These are phyloP conservation scores for Eidolon helvum DNA, from an alignment of 2,113 vertebrate species.

Conservation along the genomic window DNA sequence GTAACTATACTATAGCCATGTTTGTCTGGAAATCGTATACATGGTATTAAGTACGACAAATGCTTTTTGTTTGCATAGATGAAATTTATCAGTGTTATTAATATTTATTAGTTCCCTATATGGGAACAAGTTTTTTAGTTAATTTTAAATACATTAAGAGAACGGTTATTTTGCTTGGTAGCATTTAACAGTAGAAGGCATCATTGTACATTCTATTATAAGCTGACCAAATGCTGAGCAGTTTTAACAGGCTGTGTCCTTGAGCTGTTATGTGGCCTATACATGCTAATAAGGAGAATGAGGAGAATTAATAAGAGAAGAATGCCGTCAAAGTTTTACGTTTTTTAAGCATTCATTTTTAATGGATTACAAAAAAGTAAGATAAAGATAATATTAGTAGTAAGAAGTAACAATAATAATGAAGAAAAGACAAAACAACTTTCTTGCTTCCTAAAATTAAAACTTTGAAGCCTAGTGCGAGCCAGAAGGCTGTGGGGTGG, in stretches of 20 bases:
- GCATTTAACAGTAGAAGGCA: constrained; percentile 54
- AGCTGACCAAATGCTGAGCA: constrained; percentile 65
- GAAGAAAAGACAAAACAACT: not conserved
- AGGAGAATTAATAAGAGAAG: constrained; percentile 85
- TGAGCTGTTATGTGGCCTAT: constrained; percentile 79
- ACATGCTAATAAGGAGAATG: constrained; percentile 82
- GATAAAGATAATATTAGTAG: not conserved
- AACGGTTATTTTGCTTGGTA: not conserved
- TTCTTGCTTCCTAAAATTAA: not conserved
- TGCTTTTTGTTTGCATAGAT: not conserved
- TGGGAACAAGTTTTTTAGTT: not conserved
- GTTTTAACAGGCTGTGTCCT: constrained; percentile 79
- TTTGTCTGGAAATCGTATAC: not conserved
- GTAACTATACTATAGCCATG: not conserved
- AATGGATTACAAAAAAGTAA: not conserved
- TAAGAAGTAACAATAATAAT: not conserved
- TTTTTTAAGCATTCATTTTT: constrained; percentile 60
- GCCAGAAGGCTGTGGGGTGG: too few species aligned
- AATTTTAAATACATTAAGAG: not conserved
- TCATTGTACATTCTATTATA: constrained; percentile 55
- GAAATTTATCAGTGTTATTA: not conserved
- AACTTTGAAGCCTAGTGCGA: constrained; percentile 43
- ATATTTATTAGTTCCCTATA: not conserved
- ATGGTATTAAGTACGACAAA: not conserved
- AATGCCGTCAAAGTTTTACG: not conserved